Percentiles rank a stretch among this genome's conserved stretches.
Conservation (phyloP, 2,797 vertebrate genomes). For the Monodelphis domestica region DNA sequence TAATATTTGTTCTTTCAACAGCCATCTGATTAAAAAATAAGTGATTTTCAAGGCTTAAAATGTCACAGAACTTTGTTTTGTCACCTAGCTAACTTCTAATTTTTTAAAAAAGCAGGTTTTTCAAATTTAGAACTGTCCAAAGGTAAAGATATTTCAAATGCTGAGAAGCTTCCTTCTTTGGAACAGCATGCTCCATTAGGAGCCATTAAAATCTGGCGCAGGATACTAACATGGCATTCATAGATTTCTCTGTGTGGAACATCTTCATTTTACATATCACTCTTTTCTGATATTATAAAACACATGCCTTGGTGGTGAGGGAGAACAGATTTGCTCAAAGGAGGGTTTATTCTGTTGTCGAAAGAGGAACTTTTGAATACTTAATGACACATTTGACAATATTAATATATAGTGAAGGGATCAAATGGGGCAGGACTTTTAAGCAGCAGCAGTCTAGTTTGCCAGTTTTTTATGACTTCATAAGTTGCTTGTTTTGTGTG, state of each 20-base stretch:
- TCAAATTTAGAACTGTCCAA: slow-evolving; percentile 55
- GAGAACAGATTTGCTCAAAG: not conserved
- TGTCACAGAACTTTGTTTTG: not conserved
- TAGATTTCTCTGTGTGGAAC: slow-evolving; percentile 6
- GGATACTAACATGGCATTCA: slow-evolving; percentile 19
- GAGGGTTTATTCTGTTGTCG: not conserved
- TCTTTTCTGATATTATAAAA: slow-evolving; percentile 46
- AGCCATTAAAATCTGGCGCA: slow-evolving; percentile 49
- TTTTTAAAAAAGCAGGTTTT: slow-evolving; percentile 34
- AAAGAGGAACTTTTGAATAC: slow-evolving; percentile 23
- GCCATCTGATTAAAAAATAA: not conserved
- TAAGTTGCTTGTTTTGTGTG: slow-evolving; percentile 53
- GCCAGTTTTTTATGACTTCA: slow-evolving; percentile 42
- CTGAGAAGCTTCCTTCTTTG: slow-evolving; percentile 11
- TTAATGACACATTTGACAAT: slow-evolving; percentile 19
- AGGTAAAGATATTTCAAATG: slow-evolving; percentile 43
- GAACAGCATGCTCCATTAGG: slow-evolving; percentile 49
- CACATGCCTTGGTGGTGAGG: not conserved
- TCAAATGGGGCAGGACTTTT: slow-evolving; percentile 37
- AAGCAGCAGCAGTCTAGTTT: not conserved
- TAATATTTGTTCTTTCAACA: slow-evolving; percentile 33
- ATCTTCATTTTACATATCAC: slow-evolving; percentile 42
- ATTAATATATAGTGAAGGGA: slow-evolving; percentile 36
- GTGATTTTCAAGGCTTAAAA: slow-evolving; percentile 27
- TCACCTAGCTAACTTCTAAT: slow-evolving; percentile 33